Conservation (phyloP, 2,888 invertebrate genomes). For the Dastarcus helophoroides region DNA sequence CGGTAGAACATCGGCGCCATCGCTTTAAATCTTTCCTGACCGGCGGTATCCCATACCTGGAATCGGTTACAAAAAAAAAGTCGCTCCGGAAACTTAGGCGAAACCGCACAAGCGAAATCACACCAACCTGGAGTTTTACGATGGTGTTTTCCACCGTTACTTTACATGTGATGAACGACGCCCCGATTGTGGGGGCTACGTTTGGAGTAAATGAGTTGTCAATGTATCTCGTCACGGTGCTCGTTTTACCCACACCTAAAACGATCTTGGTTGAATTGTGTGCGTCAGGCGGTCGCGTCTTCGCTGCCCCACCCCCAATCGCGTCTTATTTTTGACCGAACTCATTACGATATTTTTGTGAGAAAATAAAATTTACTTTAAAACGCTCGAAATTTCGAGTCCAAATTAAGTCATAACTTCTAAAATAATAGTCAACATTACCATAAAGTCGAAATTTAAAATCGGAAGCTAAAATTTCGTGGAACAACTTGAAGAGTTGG, state of each 20-base stretch:
- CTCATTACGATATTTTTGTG: too few relatives aligned
- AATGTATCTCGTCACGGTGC: constrained; percentile 69
- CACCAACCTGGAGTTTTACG: constrained; percentile 63
- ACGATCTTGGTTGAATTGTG: constrained; percentile 5
- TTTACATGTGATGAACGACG: constrained; percentile 81
- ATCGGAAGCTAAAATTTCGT: too few relatives aligned
- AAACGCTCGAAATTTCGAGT: too few relatives aligned
- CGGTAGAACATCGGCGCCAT: constrained; percentile 95
- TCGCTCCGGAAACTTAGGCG: background rate
- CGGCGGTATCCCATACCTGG: constrained; percentile 83
- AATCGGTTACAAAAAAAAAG: constrained; percentile 30
- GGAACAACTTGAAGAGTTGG: too few relatives aligned
- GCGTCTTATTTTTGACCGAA: background rate
- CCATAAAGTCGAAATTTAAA: too few relatives aligned
- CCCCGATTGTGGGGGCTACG: constrained; percentile 77
- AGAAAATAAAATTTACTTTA: too few relatives aligned
- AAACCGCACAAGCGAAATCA: constrained; percentile 5
- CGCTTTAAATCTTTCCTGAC: constrained; percentile 76
- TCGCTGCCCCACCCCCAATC: too few relatives aligned
- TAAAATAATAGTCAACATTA: too few relatives aligned
- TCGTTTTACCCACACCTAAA: constrained; percentile 83
- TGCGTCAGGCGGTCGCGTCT: too few relatives aligned
- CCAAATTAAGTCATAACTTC: too few relatives aligned
- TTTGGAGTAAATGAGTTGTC: constrained; percentile 65
- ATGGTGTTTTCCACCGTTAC: constrained; percentile 58